Conservation (phyloP, 23 tunicate species). For the Clavelina lepadiformis region DNA sequence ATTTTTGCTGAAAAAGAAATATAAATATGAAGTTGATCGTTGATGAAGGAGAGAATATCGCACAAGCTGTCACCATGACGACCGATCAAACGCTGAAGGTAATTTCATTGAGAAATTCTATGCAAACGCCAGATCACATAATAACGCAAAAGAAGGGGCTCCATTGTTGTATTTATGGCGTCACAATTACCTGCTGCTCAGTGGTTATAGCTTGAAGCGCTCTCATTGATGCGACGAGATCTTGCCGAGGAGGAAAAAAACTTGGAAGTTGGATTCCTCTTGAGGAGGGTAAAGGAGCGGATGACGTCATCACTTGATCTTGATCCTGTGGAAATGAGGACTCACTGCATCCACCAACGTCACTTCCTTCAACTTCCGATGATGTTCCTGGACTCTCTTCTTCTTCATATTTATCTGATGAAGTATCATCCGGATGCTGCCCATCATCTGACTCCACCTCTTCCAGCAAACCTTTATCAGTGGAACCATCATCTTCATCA, state of each 20-base stretch:
- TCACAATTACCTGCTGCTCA: slow-evolving; percentile 40
- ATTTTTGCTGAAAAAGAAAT: slow-evolving; percentile 9
- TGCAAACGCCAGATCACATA: too few relatives aligned
- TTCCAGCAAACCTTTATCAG: not conserved
- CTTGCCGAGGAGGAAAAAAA: slow-evolving; percentile 61
- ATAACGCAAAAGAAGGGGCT: too few relatives aligned
- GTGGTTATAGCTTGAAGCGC: slow-evolving; percentile 59
- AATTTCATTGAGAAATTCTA: too few relatives aligned
- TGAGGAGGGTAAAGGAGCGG: not conserved
- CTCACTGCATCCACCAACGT: not conserved
- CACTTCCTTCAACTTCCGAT: not conserved
- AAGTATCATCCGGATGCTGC: not conserved
- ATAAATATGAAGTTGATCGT: too few relatives aligned
- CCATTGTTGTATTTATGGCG: not conserved
- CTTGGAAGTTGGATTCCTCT: slow-evolving; percentile 16
- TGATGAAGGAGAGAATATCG: not conserved
- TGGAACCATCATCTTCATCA: not conserved
- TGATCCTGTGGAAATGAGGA: not conserved
- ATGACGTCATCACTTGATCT: not conserved
- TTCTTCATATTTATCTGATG: slow-evolving; percentile 1
- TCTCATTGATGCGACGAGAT: slow-evolving; percentile 64
- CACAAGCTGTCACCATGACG: too few relatives aligned
- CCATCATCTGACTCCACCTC: not conserved
- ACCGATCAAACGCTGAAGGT: too few relatives aligned
- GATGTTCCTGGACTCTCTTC: not conserved